Base-by-base conservation (phyloP, 2,888 invertebrate genomes). In the Morpho deidamia region DNA sequence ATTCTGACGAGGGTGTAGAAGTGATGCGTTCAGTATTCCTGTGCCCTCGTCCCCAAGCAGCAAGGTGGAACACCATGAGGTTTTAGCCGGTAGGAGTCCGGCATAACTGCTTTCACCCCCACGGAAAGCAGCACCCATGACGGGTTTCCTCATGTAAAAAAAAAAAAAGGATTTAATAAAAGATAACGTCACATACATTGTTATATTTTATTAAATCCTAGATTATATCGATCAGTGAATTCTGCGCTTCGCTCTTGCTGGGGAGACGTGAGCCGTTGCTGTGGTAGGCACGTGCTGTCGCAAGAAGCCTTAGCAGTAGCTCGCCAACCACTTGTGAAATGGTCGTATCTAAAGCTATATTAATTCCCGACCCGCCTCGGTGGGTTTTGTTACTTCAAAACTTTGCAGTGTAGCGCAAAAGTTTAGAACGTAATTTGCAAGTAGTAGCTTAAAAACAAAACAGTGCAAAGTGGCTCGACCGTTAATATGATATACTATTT, bases 331-430 rank as follows among this genome's bases (percentile, higher is more conserved):
- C 88, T 89, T 88, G 85, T 87, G 88, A 85, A 89, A 89, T 88
- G 86, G 85, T 85, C 83, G 88, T 86, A 79, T 83, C 81, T 68
- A 74, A 85, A 76, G 76, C 86, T 89, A 88, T 89, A 88, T 83
- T 84, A 88, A 76, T 80, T 80, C 74, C 80, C 70, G 74, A 77
- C 76, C 76, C 75, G 73, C 77, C 74, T 74, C 70, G 74, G 78
- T 78, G 78, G 74, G 75, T 80, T 88, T 86, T 83, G 81, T 88
- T 76, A 64, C 68, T 71, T 76, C 81, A 83, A 83, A 83, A 81
- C 75, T 74, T 67, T 66, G 69, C 74, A 65, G 68, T 61, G 66
- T 65, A 66, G 65, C 67, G 71, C 68, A 70, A 63, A 63, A 58
- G 51, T 12, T 52, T 45, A 52, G 39, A 39, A 51, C 53, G 47